Evolutionary conservation across 2,797 vertebrate genomes (phyloP).

Genomic region (Apogon talboti): DNA sequence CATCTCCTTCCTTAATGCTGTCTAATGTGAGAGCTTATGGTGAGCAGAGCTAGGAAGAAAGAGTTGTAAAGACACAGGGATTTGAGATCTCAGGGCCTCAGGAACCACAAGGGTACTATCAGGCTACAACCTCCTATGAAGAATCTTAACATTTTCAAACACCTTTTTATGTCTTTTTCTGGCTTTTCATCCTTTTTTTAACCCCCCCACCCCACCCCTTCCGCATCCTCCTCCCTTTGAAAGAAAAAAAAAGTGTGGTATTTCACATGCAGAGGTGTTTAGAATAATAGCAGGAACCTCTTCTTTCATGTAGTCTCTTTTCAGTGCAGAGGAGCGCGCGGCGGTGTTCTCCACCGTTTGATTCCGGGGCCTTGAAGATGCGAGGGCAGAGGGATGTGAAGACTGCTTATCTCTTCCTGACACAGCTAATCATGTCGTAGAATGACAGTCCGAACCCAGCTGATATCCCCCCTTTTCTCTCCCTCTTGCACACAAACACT

Average conservation of each 20-base stretch:
- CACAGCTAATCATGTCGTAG: constrained; percentile 76
- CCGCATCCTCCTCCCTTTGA: constrained; percentile 38
- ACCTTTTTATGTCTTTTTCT: constrained; percentile 29
- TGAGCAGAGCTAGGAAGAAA: constrained; percentile 41
- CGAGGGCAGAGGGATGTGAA: constrained; percentile 67
- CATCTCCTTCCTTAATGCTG: constrained; percentile 52
- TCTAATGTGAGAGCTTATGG: constrained; percentile 69
- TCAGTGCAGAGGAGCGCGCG: constrained; percentile 56
- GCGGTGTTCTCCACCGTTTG: constrained; percentile 67
- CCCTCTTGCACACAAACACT: constrained; percentile 31
- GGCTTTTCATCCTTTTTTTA: constrained; percentile 26
- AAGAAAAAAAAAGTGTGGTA: constrained; percentile 50
- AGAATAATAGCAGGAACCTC: constrained; percentile 75
- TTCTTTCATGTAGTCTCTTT: constrained; percentile 76
- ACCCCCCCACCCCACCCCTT: constrained; percentile 4
- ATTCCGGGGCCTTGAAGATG: constrained; percentile 75
- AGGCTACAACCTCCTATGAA: constrained; percentile 49
- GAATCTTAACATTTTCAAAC: constrained; percentile 35
- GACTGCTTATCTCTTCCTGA: constrained; percentile 77
- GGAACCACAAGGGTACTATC: constrained; percentile 45
- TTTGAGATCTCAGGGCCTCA: constrained; percentile 56
- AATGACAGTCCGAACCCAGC: constrained; percentile 69
- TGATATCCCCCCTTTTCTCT: constrained; percentile 36
- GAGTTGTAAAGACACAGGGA: constrained; percentile 60
- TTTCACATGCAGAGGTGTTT: constrained; percentile 78